Percentiles rank a stretch among this genome's conserved stretches.
These are phyloP conservation scores for Pteromalus puparum DNA, from an alignment of 1,140 invertebrate genomes.

Conservation along the genomic window DNA sequence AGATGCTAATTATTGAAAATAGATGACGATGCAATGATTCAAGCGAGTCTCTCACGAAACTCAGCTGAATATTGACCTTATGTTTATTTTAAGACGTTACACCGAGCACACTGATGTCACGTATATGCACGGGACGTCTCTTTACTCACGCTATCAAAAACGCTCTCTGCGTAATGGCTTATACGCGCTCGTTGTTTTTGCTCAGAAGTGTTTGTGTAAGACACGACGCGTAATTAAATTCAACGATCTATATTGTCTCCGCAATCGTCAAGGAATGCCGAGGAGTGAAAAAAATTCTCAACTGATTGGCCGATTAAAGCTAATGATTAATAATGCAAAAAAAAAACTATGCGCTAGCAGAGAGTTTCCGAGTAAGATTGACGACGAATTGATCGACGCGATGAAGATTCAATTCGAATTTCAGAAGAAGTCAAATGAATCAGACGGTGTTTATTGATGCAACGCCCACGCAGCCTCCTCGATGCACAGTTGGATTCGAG, in stretches of 20 bases:
- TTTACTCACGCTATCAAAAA: constrained; percentile 14
- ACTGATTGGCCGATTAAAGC: background rate
- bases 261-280: background rate
- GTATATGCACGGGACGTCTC: background rate
- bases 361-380: no score
- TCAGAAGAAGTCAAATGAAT: background rate
- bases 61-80: constrained; percentile 61
- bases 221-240: background rate
- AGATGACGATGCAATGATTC: background rate
- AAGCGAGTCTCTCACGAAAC: constrained; percentile 49
- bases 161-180: constrained; percentile 3
- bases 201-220: no score
- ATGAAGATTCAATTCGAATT: background rate
- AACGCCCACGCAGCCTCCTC: no score
- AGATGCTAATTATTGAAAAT: background rate
- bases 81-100: constrained; percentile 66
- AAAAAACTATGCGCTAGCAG: background rate
- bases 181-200: background rate
- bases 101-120: constrained; percentile 58
- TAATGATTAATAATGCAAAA: background rate
- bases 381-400: background rate
- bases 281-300: background rate
- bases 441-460: no score
- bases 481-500: background rate
- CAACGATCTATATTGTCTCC: background rate